Evolutionary conservation across 1,140 invertebrate genomes (phyloP), one percentile per base, ranked within the genome.

Genomic region (Schlechtendalia chinensis): DNA sequence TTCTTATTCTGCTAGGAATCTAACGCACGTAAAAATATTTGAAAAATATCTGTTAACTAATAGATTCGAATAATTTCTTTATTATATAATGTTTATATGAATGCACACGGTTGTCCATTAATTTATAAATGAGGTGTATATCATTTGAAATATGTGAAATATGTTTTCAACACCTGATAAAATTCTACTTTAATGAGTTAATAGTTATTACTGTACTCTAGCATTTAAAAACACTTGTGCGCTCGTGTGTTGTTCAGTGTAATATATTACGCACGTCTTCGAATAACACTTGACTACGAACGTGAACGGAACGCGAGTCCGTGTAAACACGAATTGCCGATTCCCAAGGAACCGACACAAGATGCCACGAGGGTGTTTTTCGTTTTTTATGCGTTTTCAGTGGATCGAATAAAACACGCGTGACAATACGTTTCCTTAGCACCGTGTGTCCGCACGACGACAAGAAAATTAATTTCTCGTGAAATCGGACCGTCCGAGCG

Each of bases 101-200:
- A 14, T 12, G 47, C 2, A 63, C 17, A 32, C 17, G 3, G 32
- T 63, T 32, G 16, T 63, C 16, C 19, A 32, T 6, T 50, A 50
- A 8, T 50, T 8, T 45, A 39, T 8, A 14, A 19, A 65, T 54
- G 16, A 16, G 50, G 14, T 53, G 11, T 19, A 10, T 24, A 67
- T 39, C 11, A 12, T 22, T 39, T 5, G 5, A 39, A 22, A 45
- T 45, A 39, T 45, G 63, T 65, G 29, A 65, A 65, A 65, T 65
- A 45, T 47, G 5, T 69, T 69, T 69, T 47, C 45, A 45, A 45
- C 63, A 65, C 63, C 63, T 65, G 22, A 47, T 67, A 22, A n/a
- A 32, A 39, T 32, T 39, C 5, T n/a, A 61, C 5, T 29, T n/a
- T 45, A 69, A 47, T 29, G 39, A 16, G 39, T 22, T 24, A 65